Percentiles rank a stretch among this genome's conserved stretches.
These are phyloP conservation scores for Terrapene triunguis DNA, from an alignment of 2,113 vertebrate genomes.

Conservation along the genomic window DNA sequence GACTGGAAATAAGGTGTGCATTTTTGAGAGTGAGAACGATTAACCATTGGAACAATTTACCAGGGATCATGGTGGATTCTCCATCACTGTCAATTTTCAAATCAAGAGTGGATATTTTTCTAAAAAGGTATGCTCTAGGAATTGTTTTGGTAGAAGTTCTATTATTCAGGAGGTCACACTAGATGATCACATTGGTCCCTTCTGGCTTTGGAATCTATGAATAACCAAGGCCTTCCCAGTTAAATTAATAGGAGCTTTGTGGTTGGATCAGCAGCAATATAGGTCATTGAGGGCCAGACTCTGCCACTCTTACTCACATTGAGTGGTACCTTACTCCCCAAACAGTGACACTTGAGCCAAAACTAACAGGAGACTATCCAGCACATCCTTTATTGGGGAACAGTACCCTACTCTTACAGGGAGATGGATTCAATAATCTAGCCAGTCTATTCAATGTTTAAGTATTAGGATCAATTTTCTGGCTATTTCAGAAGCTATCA, in stretches of 20 bases:
- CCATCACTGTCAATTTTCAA: too few species aligned
- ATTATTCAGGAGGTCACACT: too few species aligned
- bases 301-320: constrained; percentile 36
- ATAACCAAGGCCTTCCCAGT: not conserved
- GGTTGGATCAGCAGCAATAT: not conserved
- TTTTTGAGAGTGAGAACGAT: too few species aligned
- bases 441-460: not conserved
- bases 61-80: too few species aligned
- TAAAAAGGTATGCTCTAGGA: too few species aligned
- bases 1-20: too few species aligned
- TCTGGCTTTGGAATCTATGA: too few species aligned
- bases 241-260: not conserved
- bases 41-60: too few species aligned
- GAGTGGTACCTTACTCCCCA: constrained; percentile 50
- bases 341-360: constrained; percentile 43
- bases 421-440: not conserved
- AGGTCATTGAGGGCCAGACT: not conserved
- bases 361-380: constrained; percentile 59
- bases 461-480: constrained; percentile 14
- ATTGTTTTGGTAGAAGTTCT: too few species aligned
- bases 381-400: constrained; percentile 40
- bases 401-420: not conserved
- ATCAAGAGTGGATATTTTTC: too few species aligned
- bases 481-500: not conserved
- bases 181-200: too few species aligned